Base-by-base conservation (phyloP, 2,113 vertebrate genomes). In the Boulengerochromis microlepis region DNA sequence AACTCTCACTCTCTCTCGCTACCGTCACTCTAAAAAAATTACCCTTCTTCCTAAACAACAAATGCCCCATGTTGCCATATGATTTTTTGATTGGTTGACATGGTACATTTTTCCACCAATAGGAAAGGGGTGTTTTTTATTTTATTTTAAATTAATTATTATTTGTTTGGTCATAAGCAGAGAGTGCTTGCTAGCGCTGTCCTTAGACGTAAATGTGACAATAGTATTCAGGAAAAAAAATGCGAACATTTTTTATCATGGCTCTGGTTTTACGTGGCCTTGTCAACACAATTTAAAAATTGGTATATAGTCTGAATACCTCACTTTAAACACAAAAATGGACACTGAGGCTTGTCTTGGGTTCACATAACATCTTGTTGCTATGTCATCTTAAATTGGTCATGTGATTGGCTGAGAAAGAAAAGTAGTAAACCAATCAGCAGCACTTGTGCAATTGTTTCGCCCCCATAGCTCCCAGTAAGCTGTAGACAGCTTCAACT, bases 151-250 rank as follows among this genome's bases (percentile, higher is more conserved):
- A 35, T 35, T 3, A 35, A 35, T 35, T 35, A 8, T 35, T 22
- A 53, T 53, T 53, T 54, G 10, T 54, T 4, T 54, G 52, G 52
- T 22, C n/a, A 54, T 54, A 54, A 54, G 52, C n/a, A 54, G n/a
- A 54, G n/a, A 54, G 52, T 54, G 52, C n/a, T 54, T 54, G 5
- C 52, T 22, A 54, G 52, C 0, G n/a, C 1, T 2, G 2, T 54
- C n/a, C 52, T 22, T 12, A 54, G 3, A 54, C 0, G 0, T 54
- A 54, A 54, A 54, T 0, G 0, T 12, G n/a, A 54, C 52, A 54
- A 12, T 22, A 54, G 52, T 0, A 22, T 54, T 54, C 5, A 54
- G 52, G 52, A 0, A 12, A 53, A 53, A 22, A 11, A 53, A 22
- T 0, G n/a, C 0, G 1, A 54, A 53, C 10, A 53, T 54, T 54